These are phyloP conservation scores for Dysmachus trigonus DNA, from an alignment of 2,888 invertebrate species.

Conservation along the genomic window DNA sequence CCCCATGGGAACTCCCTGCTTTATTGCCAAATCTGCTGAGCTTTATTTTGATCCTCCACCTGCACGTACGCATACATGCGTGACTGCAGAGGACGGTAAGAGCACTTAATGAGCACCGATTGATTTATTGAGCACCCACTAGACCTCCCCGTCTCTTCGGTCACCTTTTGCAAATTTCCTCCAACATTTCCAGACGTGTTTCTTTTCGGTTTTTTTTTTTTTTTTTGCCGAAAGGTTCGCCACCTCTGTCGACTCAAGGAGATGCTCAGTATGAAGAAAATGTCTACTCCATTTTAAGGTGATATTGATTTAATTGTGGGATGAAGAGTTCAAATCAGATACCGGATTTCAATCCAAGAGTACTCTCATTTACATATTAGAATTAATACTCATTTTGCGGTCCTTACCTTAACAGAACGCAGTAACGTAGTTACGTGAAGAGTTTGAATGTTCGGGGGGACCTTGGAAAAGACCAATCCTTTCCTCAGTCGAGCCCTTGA, in stretches of 20 bases:
- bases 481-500: conserved; percentile 18
- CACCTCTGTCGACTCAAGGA: neutral
- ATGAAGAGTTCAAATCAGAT: neutral
- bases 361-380: neutral
- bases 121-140: neutral
- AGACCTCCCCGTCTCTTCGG: neutral
- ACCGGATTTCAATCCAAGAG: neutral
- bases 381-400: neutral
- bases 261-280: conserved; percentile 14
- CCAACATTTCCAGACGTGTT: neutral
- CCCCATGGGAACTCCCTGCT: neutral
- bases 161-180: neutral
- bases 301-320: conserved; percentile 45
- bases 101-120: neutral
- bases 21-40: neutral
- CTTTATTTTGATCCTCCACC: neutral
- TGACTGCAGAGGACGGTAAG: neutral
- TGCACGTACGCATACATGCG: neutral
- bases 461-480: conserved; percentile 34
- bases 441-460: neutral
- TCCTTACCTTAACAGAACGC: conserved; percentile 23
- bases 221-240: neutral
- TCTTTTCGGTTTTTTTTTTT: neutral
- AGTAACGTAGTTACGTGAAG: neutral
- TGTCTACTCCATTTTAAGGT: conserved; percentile 42